Evolutionary conservation across 2,113 vertebrate species (phyloP).

Genomic region (Passer domesticus): DNA sequence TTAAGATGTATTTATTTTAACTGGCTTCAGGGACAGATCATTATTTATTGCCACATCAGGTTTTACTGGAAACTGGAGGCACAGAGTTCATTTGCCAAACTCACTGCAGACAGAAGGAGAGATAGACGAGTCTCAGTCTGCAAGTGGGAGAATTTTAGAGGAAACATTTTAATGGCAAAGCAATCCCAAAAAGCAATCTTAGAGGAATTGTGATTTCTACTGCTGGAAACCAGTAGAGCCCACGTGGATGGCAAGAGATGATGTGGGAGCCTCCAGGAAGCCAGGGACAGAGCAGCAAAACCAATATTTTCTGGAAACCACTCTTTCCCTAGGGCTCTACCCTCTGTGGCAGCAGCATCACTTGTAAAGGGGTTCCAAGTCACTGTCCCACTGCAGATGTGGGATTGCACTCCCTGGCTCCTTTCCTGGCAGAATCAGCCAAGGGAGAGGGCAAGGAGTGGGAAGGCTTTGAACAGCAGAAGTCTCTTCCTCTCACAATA

Average conservation of each 20-base stretch:
- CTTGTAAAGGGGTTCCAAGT: accelerated
- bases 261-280: background rate
- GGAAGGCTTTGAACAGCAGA: background rate
- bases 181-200: background rate
- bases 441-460: background rate
- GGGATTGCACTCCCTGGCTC: background rate
- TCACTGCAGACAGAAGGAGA: background rate
- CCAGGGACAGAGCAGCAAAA: accelerated
- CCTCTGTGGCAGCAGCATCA: background rate
- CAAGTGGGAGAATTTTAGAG: background rate
- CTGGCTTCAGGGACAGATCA: background rate
- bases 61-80: background rate
- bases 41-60: background rate
- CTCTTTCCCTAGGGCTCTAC: background rate
- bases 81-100: background rate
- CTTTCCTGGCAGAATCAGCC: background rate
- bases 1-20: constrained; percentile 10
- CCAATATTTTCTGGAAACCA: accelerated
- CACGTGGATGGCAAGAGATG: background rate
- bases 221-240: background rate
- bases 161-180: background rate
- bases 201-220: background rate
- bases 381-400: background rate
- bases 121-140: background rate
- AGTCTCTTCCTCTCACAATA: background rate